Evolutionary conservation across 2,113 vertebrate genomes (phyloP).

Genomic region (Hemiscyllium ocellatum): DNA sequence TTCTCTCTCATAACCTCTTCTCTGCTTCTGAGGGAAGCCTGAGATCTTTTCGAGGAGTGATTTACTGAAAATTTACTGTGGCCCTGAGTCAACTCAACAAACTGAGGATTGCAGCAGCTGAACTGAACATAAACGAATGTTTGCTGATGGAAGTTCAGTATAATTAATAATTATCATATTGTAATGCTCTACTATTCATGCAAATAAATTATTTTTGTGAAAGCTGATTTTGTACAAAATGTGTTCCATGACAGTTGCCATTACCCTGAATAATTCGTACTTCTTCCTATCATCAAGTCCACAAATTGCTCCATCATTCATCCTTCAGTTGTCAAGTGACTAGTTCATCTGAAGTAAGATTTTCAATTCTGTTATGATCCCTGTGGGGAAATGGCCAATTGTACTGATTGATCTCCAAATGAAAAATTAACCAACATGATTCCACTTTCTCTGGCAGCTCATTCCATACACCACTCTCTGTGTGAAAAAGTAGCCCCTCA

Average conservation of each 20-base stretch:
- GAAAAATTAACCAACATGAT: too few relatives aligned
- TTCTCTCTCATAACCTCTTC: not conserved
- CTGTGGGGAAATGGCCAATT: too few relatives aligned
- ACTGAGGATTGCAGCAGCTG: not conserved
- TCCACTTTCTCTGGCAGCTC: too few relatives aligned
- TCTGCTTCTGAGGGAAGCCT: not conserved
- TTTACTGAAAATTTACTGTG: not conserved
- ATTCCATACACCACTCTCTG: too few relatives aligned
- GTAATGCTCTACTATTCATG: not conserved
- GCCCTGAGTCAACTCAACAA: not conserved
- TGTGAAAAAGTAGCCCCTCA: too few relatives aligned
- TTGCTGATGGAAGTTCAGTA: not conserved
- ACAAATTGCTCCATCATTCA: not conserved
- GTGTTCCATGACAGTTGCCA: not conserved
- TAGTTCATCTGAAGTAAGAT: not conserved
- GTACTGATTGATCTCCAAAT: too few relatives aligned
- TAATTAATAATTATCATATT: not conserved
- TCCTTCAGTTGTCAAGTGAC: not conserved
- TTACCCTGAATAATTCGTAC: not conserved
- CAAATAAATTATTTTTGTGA: constrained; percentile 4
- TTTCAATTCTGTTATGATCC: not conserved
- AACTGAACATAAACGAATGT: not conserved
- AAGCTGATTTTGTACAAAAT: not conserved
- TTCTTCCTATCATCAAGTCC: not conserved
- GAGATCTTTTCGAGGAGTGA: not conserved